A percentile compares a stretch with the other conserved stretches of the same genome.
These are phyloP conservation scores for Sebastes dallii DNA, from an alignment of 2,797 vertebrate genomes.

Conservation along the genomic window DNA sequence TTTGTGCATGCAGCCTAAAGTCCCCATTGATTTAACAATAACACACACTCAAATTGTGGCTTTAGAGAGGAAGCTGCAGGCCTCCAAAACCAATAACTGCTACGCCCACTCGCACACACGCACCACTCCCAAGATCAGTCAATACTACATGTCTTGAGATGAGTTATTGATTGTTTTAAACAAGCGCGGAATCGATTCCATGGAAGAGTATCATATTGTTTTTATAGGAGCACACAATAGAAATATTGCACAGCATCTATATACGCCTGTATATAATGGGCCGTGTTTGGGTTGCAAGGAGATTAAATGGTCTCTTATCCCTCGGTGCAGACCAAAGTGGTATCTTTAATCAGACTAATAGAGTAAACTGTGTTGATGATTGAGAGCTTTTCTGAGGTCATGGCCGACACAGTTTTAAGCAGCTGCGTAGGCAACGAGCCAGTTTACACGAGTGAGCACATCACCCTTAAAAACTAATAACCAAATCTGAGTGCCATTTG, in stretches of 20 bases:
- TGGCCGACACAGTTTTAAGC: neutral
- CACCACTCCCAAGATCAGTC: conserved; percentile 21
- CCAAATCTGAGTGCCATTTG: conserved; percentile 26
- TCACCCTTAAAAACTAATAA: conserved; percentile 9
- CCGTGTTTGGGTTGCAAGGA: neutral
- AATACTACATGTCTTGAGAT: conserved; percentile 39
- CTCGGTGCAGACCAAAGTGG: neutral
- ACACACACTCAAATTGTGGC: conserved; percentile 51
- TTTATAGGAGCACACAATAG: conserved; percentile 1
- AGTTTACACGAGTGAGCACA: neutral
- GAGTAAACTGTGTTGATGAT: conserved; percentile 19
- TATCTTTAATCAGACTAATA: conserved; percentile 33
- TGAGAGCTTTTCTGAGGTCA: conserved; percentile 36
- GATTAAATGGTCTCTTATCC: conserved; percentile 1
- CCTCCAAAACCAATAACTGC: conserved; percentile 52
- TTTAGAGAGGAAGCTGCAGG: conserved; percentile 54
- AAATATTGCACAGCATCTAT: neutral
- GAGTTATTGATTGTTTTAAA: conserved; percentile 66
- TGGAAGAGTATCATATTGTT: conserved; percentile 33
- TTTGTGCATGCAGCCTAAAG: conserved; percentile 45
- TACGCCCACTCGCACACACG: conserved; percentile 1
- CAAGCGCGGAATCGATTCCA: conserved; percentile 43
- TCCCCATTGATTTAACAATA: conserved; percentile 66
- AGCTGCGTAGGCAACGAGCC: neutral
- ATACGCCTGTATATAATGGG: neutral